Base-by-base conservation (phyloP, 2,888 invertebrate genomes). In the Dicranocentrus wangi region DNA sequence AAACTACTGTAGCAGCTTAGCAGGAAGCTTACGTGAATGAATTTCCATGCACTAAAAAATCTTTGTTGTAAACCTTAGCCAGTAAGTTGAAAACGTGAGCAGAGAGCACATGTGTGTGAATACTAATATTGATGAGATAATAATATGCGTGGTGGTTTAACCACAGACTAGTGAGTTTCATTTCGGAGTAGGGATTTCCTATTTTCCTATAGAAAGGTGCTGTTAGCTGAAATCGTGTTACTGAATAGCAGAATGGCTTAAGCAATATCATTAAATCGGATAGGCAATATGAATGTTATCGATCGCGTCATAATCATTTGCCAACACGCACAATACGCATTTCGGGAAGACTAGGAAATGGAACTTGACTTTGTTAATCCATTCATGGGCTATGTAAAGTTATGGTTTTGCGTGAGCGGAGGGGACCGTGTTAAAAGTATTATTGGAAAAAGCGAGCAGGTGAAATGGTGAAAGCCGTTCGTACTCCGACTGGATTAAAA, bases 261-360 rank as follows among this genome's bases (percentile, higher is more conserved):
- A 32, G 32, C 32, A 32, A 42, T 32, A 32, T 39, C n/a, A n/a
- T n/a, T n/a, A n/a, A n/a, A n/a, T n/a, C n/a, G n/a, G n/a, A n/a
- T n/a, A n/a, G 13, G 39, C 39, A 39, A 13, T 8, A 39, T 8
- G 13, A 39, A 17, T 15, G 60, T 19, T 65, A 65, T 69, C 53
- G 69, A 69, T 69, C 53, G 8, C 25, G 43, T 47, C 19, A 55
- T 21, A 69, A 39, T 69, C 19, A 53, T 55, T 53, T 19, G 2
- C 25, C n/a, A 42, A 25, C 72, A 72, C 72, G 72, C 72, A 61
- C 47, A 61, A 21, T 72, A 72, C 72, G 72, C 72, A 72, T 72
- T 61, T 58, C 28, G 5, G 10, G n/a, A 13, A 5, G 28, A 39
- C 19, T 10, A n/a, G 13, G 19, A 17, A n/a, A 51, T 55, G 69